These are phyloP conservation scores for Bagarius yarrelli DNA, from an alignment of 2,113 vertebrate genomes.

Conservation along the genomic window DNA sequence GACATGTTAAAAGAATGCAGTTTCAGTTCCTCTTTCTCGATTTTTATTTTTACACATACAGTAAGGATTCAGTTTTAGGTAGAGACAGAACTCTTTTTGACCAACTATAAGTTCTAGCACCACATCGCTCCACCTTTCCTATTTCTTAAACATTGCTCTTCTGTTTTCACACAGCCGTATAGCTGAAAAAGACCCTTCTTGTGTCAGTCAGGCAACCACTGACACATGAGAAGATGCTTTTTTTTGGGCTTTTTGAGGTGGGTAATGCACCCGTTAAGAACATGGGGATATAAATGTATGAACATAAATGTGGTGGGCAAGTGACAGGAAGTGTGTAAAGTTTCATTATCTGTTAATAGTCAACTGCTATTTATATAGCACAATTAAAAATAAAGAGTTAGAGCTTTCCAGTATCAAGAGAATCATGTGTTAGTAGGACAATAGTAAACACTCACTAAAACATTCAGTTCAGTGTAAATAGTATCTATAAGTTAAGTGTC, in stretches of 20 bases:
- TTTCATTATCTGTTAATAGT: neutral
- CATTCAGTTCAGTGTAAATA: too few species aligned
- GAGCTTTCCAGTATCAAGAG: too few species aligned
- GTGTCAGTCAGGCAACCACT: neutral
- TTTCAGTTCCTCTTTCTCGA: conserved; percentile 3
- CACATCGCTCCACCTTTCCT: neutral
- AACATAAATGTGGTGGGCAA: neutral
- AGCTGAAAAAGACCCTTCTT: neutral
- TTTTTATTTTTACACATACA: neutral
- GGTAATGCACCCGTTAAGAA: neutral
- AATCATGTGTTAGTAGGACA: too few species aligned
- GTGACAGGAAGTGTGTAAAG: neutral
- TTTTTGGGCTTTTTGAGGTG: neutral
- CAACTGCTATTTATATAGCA: too few species aligned
- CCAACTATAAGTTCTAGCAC: conserved; percentile 14
- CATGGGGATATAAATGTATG: neutral
- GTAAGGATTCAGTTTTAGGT: neutral
- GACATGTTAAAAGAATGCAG: neutral
- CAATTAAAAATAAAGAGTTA: too few species aligned
- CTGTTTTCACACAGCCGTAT: conserved; percentile 7
- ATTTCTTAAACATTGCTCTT: neutral
- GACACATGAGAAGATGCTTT: neutral
- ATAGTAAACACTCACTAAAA: too few species aligned
- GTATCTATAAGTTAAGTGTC: too few species aligned
- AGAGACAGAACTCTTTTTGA: conserved; percentile 23